Conservation (phyloP, 2,113 vertebrate genomes). For the Siniperca chuatsi region DNA sequence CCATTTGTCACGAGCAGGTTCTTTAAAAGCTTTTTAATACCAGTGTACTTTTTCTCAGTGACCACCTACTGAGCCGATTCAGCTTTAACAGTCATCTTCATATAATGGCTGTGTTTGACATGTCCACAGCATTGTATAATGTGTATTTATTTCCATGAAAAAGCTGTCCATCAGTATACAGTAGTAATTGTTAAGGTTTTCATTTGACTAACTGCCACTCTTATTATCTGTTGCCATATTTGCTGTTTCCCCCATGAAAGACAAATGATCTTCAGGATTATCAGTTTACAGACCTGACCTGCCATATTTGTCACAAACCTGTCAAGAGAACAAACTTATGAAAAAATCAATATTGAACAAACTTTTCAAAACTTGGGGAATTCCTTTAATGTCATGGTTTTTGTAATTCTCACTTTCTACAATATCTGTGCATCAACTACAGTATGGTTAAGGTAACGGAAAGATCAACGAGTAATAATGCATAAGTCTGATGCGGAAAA, state of each 20-base stretch:
- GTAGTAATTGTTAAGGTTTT: not conserved
- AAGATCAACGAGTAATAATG: too few species aligned
- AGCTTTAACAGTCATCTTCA: not conserved
- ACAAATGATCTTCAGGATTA: not conserved
- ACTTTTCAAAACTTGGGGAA: too few species aligned
- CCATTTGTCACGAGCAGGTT: slow-evolving; percentile 9
- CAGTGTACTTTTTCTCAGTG: slow-evolving; percentile 13
- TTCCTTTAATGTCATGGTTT: too few species aligned
- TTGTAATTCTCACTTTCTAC: too few species aligned
- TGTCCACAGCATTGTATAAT: not conserved
- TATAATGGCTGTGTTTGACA: not conserved
- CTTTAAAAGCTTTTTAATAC: slow-evolving; percentile 60
- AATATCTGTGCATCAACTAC: too few species aligned
- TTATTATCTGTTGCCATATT: not conserved
- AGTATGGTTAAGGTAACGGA: too few species aligned
- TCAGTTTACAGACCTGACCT: not conserved
- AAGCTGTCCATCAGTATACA: not conserved
- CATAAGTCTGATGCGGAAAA: too few species aligned
- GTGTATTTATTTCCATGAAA: not conserved
- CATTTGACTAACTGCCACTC: not conserved
- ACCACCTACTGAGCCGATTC: slow-evolving; percentile 16
- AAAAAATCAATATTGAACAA: too few species aligned
- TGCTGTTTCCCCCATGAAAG: not conserved
- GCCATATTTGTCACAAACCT: too few species aligned
- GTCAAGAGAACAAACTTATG: too few species aligned